Evolutionary conservation across 2,113 vertebrate genomes (phyloP), one percentile per base, ranked within the genome.

Genomic region (Lepidiolamprologus cunningtoni): DNA sequence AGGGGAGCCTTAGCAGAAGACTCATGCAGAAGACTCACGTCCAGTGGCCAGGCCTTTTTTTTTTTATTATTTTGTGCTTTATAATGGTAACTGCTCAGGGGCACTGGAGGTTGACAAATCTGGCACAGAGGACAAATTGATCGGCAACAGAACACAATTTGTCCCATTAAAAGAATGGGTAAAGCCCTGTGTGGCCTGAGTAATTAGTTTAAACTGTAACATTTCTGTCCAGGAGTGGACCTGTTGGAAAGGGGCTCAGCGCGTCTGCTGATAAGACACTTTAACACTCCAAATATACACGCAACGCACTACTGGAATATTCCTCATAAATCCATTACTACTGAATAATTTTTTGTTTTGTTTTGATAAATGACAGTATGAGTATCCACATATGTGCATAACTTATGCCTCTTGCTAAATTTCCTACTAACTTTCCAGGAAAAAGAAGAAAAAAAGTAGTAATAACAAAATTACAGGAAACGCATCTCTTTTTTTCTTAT

Each of bases 111-210:
- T 92, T 95, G 92, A 95, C 92, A 95, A 94, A 95, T 94, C 89
- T 95, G 88, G 89, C 89, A 79, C 85, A 13, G 86, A 94, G 91
- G 92, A 95, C 93, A 95, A 96, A 95, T 91, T 94, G 93, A 96
- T 94, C 93, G n/a, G 92, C 89, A 92, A 87, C 88, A 92, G 90
- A 92, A 89, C 83, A 61, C 90, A 93, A 94, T 96, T 93, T 94
- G 91, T 95, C 90, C 89, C 87, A 91, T 92, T 92, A 88, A 93
- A 94, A 94, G 90, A 91, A 90, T 89, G 83, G 87, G 86, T 88
- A 89, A 93, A 80, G 81, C 80, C 71, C 73, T 87, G 83, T 85
- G 83, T 90, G 91, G 91, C 86, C 80, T 86, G 82, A 87, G 90
- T 91, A 95, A 96, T 93, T 93, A 95, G 93, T 93, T 94, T 94